phyloP scores from a whole-genome alignment of 2,113 vertebrate genomes.

The Amphilophus citrinellus region DNA sequence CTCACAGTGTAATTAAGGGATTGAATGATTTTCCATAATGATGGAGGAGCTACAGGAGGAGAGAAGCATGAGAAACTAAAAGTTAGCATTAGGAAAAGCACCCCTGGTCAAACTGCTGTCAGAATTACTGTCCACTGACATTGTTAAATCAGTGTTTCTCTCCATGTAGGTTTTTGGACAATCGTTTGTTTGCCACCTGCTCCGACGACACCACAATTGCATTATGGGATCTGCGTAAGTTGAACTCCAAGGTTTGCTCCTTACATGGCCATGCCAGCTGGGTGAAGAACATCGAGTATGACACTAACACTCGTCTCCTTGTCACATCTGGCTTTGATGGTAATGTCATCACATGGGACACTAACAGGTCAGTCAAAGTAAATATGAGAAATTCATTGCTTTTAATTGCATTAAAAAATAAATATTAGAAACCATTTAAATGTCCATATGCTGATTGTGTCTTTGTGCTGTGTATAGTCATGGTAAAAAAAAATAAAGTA shows the following conservation, averaged over 20 bases:
- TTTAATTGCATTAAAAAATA: too few relatives aligned
- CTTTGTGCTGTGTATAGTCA: not conserved
- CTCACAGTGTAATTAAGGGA: not conserved
- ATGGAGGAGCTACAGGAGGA: not conserved
- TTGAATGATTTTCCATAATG: not conserved
- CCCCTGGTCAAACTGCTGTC: not conserved
- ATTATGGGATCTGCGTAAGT: slow-evolving; percentile 95
- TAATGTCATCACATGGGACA: slow-evolving; percentile 99
- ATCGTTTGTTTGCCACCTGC: slow-evolving; percentile 96
- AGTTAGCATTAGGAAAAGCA: not conserved
- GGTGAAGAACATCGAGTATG: slow-evolving; percentile 99
- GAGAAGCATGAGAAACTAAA: too few relatives aligned
- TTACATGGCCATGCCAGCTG: slow-evolving; percentile 98
- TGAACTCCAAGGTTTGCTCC: slow-evolving; percentile 95
- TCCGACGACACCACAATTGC: slow-evolving; percentile 99
- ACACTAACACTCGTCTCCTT: slow-evolving; percentile 95
- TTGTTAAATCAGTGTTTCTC: not conserved
- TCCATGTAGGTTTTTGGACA: slow-evolving; percentile 92
- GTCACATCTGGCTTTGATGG: slow-evolving; percentile 98
- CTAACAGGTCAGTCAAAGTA: slow-evolving; percentile 83
- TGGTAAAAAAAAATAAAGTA: not conserved
- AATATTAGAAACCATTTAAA: not conserved
- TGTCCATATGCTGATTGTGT: not conserved
- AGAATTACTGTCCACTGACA: not conserved
- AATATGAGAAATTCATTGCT: too few relatives aligned